phyloP scores from a whole-genome alignment of 2,888 invertebrate species.

The Hedychridium roseum region DNA sequence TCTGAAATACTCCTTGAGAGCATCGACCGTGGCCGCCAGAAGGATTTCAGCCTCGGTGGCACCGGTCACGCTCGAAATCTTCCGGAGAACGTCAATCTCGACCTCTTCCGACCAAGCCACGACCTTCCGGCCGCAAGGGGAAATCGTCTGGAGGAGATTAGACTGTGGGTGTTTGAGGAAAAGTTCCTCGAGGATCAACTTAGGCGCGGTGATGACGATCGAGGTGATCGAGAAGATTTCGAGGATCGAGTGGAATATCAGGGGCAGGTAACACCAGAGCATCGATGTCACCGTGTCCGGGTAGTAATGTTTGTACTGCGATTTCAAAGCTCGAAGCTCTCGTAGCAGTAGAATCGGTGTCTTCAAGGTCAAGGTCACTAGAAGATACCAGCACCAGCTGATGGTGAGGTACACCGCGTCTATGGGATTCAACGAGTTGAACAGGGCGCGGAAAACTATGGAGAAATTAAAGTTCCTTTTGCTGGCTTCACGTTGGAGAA shows the following conservation, averaged over 20 bases:
- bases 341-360: constrained; percentile 60
- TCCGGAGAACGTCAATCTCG: constrained; percentile 67
- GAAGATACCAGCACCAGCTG: constrained; percentile 56
- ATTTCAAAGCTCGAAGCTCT: constrained; percentile 63
- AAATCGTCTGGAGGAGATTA: constrained; percentile 71
- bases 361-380: constrained; percentile 48
- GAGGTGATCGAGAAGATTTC: constrained; percentile 63
- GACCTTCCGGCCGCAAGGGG: constrained; percentile 76
- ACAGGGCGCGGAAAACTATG: constrained; percentile 38
- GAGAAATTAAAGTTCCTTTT: constrained; percentile 48
- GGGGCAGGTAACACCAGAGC: constrained; percentile 62
- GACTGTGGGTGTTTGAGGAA: constrained; percentile 68
- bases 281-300: constrained; percentile 55
- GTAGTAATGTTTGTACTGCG: constrained; percentile 53
- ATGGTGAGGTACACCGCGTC: constrained; percentile 34
- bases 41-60: constrained; percentile 73
- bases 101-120: constrained; percentile 77
- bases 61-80: constrained; percentile 69
- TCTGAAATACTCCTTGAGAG: constrained; percentile 72
- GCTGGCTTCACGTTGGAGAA: constrained; percentile 47
- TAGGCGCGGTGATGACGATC: constrained; percentile 65
- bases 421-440: constrained; percentile 54
- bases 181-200: constrained; percentile 69
- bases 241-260: constrained; percentile 60
- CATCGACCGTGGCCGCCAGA: constrained; percentile 71